phyloP scores from a whole-genome alignment of 2,113 vertebrate genomes.

The Hippocampus barbouri region DNA sequence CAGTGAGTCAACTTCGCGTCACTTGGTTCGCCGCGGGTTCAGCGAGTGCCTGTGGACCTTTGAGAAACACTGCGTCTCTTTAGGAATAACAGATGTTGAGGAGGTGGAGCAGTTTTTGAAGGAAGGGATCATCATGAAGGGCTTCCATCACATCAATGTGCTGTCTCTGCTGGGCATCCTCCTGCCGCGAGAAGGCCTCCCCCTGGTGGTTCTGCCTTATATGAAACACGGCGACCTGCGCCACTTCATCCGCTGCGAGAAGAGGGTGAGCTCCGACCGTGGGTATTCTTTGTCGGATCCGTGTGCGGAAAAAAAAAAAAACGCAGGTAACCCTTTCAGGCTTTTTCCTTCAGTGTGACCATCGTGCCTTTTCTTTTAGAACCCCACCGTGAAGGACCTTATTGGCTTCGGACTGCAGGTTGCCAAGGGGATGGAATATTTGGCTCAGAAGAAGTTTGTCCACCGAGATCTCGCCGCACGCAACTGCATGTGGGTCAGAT shows the following conservation, averaged over 20 bases:
- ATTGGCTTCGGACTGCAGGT: slow-evolving; percentile 94
- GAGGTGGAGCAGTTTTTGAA: slow-evolving; percentile 94
- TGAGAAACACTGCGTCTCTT: slow-evolving; percentile 12
- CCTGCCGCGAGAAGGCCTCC: slow-evolving; percentile 84
- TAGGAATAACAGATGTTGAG: slow-evolving; percentile 90
- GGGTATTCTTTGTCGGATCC: not conserved
- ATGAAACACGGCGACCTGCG: slow-evolving; percentile 94
- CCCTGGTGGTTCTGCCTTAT: slow-evolving; percentile 87
- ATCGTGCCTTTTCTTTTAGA: slow-evolving; percentile 64
- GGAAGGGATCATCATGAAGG: slow-evolving; percentile 94
- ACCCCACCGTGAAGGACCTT: slow-evolving; percentile 91
- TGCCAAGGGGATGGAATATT: slow-evolving; percentile 91
- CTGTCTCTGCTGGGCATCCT: slow-evolving; percentile 88
- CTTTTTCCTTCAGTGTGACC: slow-evolving; percentile 8
- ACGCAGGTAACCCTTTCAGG: not conserved
- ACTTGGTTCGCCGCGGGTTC: too few relatives aligned
- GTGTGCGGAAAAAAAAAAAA: not conserved
- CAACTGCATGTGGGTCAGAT: slow-evolving; percentile 91
- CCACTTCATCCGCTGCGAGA: slow-evolving; percentile 86
- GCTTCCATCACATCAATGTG: slow-evolving; percentile 87
- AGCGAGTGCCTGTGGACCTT: not conserved
- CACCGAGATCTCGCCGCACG: slow-evolving; percentile 94
- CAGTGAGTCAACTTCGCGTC: slow-evolving; percentile 71
- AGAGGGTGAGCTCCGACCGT: slow-evolving; percentile 71
- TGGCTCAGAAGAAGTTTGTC: slow-evolving; percentile 93